A percentile compares a stretch with the other conserved stretches of the same genome.
Evolutionary conservation across 2,113 vertebrate genomes (phyloP).

Genomic region (Tinamus guttatus): DNA sequence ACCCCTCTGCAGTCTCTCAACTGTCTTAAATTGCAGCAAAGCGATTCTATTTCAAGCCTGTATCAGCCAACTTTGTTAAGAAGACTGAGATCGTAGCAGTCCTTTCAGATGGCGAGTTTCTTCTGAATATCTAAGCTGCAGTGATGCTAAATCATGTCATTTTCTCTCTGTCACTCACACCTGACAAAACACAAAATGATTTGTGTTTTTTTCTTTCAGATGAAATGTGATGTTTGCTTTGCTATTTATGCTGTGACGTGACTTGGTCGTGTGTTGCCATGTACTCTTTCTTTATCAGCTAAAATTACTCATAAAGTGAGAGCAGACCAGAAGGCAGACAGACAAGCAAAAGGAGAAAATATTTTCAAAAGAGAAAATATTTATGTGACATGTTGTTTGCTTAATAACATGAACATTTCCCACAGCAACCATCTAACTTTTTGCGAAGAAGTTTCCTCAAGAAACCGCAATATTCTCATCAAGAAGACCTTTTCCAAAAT

Average conservation of each 20-base stretch:
- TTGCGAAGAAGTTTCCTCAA: slow-evolving; percentile 16
- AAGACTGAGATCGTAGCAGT: not conserved
- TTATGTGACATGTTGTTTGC: slow-evolving; percentile 2
- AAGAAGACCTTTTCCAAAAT: not conserved
- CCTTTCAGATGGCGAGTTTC: not conserved
- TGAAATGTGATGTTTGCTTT: not conserved
- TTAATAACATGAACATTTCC: slow-evolving; percentile 17
- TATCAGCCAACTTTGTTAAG: not conserved
- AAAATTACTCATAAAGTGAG: not conserved
- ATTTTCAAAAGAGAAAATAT: slow-evolving; percentile 48
- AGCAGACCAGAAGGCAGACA: not conserved
- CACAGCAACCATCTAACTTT: not conserved
- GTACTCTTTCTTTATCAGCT: not conserved
- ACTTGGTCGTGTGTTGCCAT: not conserved
- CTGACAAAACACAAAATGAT: not conserved
- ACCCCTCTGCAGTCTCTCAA: accelerated
- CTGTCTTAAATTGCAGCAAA: not conserved
- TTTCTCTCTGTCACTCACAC: not conserved
- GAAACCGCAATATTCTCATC: not conserved
- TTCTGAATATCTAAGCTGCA: not conserved
- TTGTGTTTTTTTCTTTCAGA: not conserved
- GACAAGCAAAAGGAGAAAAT: slow-evolving; percentile 21
- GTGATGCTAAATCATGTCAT: not conserved
- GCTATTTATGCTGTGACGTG: not conserved
- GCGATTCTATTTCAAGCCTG: not conserved